A percentile compares a stretch with the other conserved stretches of the same genome.
Evolutionary conservation across 2,888 invertebrate genomes (phyloP).

Genomic region (Aricia artaxerxes): DNA sequence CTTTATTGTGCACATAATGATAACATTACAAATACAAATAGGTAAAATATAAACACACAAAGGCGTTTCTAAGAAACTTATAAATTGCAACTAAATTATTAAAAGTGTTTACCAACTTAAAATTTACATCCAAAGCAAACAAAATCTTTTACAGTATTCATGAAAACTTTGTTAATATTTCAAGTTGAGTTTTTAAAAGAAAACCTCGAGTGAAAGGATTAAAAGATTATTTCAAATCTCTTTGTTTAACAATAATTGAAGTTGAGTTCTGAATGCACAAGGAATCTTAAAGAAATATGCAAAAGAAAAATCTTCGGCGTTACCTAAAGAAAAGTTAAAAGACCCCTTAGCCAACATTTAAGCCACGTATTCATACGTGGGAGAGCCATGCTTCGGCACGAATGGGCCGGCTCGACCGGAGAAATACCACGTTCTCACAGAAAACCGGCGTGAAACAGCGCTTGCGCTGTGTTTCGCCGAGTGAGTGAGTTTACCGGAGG

Average conservation of each 20-base stretch:
- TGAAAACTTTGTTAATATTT: neutral
- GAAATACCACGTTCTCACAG: no score
- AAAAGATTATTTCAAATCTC: neutral
- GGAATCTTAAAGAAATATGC: neutral
- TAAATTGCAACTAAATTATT: neutral
- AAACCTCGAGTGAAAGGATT: neutral
- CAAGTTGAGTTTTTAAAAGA: neutral
- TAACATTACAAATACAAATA: no score
- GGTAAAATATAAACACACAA: no score
- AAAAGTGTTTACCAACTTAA: neutral
- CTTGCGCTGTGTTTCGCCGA: no score
- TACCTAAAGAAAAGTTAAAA: no score
- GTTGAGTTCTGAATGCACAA: neutral
- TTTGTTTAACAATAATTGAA: neutral
- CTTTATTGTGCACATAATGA: no score
- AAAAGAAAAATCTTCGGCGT: neutral
- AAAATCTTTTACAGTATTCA: neutral
- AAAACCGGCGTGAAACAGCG: no score
- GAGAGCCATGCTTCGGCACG: no score
- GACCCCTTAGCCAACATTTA: no score
- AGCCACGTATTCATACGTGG: no score
- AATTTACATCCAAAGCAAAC: neutral
- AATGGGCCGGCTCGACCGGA: no score
- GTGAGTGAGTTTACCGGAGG: no score
- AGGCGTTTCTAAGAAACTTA: neutral